Conservation (phyloP, 2,888 invertebrate genomes). For the Periphyllus acericola region DNA sequence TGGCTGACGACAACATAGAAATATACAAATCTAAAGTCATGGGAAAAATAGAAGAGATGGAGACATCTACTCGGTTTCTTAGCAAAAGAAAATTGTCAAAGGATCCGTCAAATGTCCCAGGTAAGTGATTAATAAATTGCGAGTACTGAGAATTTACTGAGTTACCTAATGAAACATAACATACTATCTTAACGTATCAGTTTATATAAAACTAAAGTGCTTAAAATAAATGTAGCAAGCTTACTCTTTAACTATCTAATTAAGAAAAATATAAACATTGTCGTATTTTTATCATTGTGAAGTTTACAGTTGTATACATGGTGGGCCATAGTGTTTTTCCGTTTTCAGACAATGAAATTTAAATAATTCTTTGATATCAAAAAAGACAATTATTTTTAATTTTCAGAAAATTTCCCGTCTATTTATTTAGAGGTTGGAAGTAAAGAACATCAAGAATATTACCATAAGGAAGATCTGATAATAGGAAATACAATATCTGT, state of each 20-base stretch:
- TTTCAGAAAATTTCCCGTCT: slow-evolving; percentile 73
- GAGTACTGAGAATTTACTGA: too few species aligned
- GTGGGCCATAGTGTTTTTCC: too few species aligned
- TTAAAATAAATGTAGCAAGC: too few species aligned
- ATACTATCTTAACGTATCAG: too few species aligned
- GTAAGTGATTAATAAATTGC: slow-evolving; percentile 35
- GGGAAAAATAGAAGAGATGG: slow-evolving; percentile 75
- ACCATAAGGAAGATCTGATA: slow-evolving; percentile 80
- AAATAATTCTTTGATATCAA: too few species aligned
- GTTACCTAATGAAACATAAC: too few species aligned
- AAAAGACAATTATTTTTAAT: neutral
- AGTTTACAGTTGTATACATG: too few species aligned
- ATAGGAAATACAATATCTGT: slow-evolving; percentile 79
- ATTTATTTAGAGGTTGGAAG: slow-evolving; percentile 77
- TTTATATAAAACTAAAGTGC: too few species aligned
- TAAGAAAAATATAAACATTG: too few species aligned
- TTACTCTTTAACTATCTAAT: too few species aligned
- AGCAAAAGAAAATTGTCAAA: slow-evolving; percentile 82
- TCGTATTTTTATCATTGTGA: too few species aligned
- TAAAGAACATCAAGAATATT: slow-evolving; percentile 76
- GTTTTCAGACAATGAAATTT: too few species aligned
- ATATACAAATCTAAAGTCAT: slow-evolving; percentile 78
- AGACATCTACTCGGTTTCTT: slow-evolving; percentile 79
- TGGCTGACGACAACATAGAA: slow-evolving; percentile 84
- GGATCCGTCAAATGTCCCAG: slow-evolving; percentile 74